phyloP scores from a whole-genome alignment of 2,113 vertebrate species.

The Heloderma charlesbogerti region DNA sequence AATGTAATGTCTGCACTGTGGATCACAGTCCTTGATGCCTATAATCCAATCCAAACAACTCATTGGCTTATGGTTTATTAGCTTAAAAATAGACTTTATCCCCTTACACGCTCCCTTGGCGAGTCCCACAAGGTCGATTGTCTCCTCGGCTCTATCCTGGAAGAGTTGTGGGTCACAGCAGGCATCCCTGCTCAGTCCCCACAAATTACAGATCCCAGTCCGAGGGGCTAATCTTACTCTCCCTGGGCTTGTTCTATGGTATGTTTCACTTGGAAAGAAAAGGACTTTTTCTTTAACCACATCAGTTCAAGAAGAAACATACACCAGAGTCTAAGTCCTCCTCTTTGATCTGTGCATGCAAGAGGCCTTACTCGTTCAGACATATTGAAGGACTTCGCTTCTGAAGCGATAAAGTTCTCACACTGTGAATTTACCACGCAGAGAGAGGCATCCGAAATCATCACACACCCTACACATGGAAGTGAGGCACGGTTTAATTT shows the following conservation, averaged over 20 bases:
- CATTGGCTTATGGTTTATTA: constrained; percentile 68
- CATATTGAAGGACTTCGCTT: neutral
- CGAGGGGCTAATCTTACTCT: neutral
- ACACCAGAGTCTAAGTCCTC: neutral
- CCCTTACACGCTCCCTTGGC: constrained; percentile 56
- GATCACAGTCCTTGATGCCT: constrained; percentile 98
- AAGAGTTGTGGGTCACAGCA: constrained; percentile 1
- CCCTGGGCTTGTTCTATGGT: constrained; percentile 15
- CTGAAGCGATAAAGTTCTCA: neutral
- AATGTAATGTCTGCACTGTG: constrained; percentile 99
- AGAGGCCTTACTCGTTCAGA: constrained; percentile 1
- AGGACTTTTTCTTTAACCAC: constrained; percentile 2
- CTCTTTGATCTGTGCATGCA: neutral
- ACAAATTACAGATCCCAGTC: neutral
- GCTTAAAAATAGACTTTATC: constrained; percentile 50
- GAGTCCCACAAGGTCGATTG: constrained; percentile 47
- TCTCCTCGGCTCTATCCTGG: constrained; percentile 23
- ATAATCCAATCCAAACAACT: constrained; percentile 69
- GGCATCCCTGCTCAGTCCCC: constrained; percentile 6
- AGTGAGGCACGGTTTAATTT: neutral
- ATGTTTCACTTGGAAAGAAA: neutral
- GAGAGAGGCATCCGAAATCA: neutral
- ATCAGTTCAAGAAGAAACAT: constrained; percentile 30
- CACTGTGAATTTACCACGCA: neutral
- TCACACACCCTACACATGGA: neutral